A percentile compares a stretch with the other conserved stretches of the same genome.
Evolutionary conservation across 2,797 vertebrate species (phyloP).

Genomic region (Sebastes matsubarae): DNA sequence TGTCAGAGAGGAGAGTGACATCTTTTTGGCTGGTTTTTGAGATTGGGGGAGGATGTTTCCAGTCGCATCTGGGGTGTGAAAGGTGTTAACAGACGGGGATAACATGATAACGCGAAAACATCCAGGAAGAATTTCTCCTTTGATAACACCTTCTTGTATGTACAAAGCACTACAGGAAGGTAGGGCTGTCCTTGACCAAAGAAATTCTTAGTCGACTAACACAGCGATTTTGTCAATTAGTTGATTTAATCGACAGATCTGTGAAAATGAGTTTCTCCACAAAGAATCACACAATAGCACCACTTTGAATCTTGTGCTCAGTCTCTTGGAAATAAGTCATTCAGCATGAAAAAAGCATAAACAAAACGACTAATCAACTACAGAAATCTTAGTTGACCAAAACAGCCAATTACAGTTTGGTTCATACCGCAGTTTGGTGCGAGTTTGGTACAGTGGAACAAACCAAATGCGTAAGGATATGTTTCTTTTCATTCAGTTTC

Average conservation of each 20-base stretch:
- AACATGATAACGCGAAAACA: slow-evolving; percentile 20
- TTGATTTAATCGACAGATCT: neutral
- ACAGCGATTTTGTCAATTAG: neutral
- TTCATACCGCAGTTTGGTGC: neutral
- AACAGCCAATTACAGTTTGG: neutral
- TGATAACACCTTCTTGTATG: slow-evolving; percentile 4
- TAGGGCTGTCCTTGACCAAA: neutral
- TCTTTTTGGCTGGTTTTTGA: slow-evolving; percentile 21
- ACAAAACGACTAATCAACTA: too few relatives aligned
- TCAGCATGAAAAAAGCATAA: too few relatives aligned
- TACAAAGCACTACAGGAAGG: slow-evolving; percentile 12
- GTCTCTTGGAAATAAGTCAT: neutral
- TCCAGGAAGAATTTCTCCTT: slow-evolving; percentile 1
- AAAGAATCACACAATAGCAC: too few relatives aligned
- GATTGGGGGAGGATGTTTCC: slow-evolving; percentile 5
- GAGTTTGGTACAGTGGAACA: neutral
- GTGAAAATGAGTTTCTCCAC: neutral
- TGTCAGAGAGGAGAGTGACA: neutral
- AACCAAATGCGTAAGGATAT: neutral
- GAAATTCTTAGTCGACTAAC: neutral
- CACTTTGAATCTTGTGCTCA: too few relatives aligned
- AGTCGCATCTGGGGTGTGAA: slow-evolving; percentile 28
- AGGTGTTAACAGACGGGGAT: slow-evolving; percentile 33
- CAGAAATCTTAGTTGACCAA: neutral
- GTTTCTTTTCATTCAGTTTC: neutral